Evolutionary conservation across 2,113 vertebrate species (phyloP).

Genomic region (Tachuris rubrigastra): DNA sequence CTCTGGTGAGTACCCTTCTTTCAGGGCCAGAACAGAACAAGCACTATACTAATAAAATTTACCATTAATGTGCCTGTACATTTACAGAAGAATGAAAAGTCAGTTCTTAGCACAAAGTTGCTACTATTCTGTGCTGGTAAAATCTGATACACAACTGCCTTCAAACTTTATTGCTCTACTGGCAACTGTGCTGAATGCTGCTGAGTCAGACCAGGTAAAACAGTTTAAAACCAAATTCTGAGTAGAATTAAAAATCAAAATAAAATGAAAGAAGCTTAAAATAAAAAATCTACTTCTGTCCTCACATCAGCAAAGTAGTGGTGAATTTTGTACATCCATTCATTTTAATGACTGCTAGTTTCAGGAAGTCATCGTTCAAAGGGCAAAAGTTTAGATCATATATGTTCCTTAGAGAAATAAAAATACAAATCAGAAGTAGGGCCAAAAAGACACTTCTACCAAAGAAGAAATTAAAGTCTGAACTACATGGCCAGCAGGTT

Average conservation of each 20-base stretch:
- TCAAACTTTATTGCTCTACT: neutral
- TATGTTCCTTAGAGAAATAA: neutral
- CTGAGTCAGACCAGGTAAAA: neutral
- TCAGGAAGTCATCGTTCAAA: neutral
- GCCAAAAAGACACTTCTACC: neutral
- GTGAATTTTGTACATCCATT: neutral
- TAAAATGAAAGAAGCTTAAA: neutral
- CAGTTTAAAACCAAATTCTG: neutral
- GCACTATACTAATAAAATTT: neutral
- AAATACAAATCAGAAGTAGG: neutral
- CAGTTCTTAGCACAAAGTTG: neutral
- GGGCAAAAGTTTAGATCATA: neutral
- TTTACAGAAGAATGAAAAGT: neutral
- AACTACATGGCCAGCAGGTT: neutral
- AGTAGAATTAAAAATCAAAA: neutral
- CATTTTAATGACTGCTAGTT: neutral
- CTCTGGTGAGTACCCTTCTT: conserved; percentile 81
- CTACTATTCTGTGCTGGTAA: neutral
- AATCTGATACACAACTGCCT: neutral
- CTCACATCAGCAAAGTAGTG: neutral
- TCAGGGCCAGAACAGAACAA: neutral
- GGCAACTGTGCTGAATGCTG: neutral
- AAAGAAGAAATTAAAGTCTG: neutral
- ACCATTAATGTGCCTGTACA: neutral
- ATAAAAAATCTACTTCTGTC: neutral